These are phyloP conservation scores for Loxodonta africana DNA, from an alignment of 2,113 vertebrate genomes.

Conservation along the genomic window DNA sequence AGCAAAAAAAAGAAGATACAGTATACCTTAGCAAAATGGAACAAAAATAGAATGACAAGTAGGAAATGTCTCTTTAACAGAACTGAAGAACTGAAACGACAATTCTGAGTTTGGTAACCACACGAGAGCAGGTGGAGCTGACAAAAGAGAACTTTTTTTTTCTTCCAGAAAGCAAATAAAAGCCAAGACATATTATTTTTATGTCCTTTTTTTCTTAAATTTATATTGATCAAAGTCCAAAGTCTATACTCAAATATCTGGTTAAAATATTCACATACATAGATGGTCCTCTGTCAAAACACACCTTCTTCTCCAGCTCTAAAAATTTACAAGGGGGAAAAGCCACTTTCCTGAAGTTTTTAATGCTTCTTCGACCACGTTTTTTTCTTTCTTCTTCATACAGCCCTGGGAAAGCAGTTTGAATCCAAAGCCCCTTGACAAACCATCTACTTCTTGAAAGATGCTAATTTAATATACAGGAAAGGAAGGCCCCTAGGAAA, in stretches of 20 bases:
- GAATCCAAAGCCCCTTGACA: conserved; percentile 27
- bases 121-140: not conserved
- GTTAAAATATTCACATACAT: not conserved
- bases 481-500: not conserved
- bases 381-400: conserved; percentile 10
- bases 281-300: not conserved
- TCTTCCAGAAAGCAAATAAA: not conserved
- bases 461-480: conserved; percentile 57
- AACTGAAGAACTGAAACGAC: not conserved
- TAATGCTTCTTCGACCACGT: not conserved
- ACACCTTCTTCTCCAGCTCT: not conserved
- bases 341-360: not conserved
- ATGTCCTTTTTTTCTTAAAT: not conserved
- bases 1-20: not conserved
- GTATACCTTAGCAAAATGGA: not conserved
- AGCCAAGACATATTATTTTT: not conserved
- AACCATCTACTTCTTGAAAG: conserved; percentile 48
- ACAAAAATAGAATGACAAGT: not conserved
- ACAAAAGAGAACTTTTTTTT: not conserved
- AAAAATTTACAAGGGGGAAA: not conserved
- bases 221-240: not conserved
- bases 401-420: conserved; percentile 16
- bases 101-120: not conserved
- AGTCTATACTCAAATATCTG: not conserved
- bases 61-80: not conserved